Conservation (phyloP, 2,888 invertebrate genomes). For the Venusia cambrica region DNA sequence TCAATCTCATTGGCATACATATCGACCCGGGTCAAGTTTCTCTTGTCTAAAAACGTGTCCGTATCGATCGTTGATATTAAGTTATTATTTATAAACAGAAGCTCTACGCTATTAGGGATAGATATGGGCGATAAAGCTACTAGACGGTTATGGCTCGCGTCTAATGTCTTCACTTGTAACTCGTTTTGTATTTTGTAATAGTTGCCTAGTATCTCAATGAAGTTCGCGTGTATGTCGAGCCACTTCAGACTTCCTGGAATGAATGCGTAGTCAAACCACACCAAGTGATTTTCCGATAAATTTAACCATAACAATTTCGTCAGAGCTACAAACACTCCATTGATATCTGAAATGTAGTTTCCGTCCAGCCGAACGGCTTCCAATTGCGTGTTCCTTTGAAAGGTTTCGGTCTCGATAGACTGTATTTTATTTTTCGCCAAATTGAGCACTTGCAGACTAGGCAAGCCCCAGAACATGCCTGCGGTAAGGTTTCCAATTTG, state of each 20-base stretch:
- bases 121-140: conserved; percentile 89
- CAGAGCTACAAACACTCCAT: conserved; percentile 92
- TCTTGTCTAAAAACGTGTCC: conserved; percentile 92
- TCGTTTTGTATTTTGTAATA: conserved; percentile 92
- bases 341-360: conserved; percentile 93
- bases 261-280: conserved; percentile 96
- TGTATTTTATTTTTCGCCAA: conserved; percentile 94
- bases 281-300: conserved; percentile 93
- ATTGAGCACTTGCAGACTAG: conserved; percentile 91
- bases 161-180: conserved; percentile 90
- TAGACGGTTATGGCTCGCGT: conserved; percentile 94
- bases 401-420: conserved; percentile 91
- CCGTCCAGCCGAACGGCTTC: conserved; percentile 94
- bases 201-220: conserved; percentile 92
- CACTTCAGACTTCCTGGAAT: conserved; percentile 93
- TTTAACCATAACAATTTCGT: conserved; percentile 92
- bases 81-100: conserved; percentile 94
- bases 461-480: conserved; percentile 92
- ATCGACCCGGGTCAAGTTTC: conserved; percentile 91
- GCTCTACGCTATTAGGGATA: conserved; percentile 92
- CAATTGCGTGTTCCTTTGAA: conserved; percentile 90
- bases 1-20: conserved; percentile 94
- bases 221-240: conserved; percentile 94
- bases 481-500: conserved; percentile 92
- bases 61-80: conserved; percentile 89